Percentiles rank a stretch among this genome's conserved stretches.
These are phyloP conservation scores for Linnaemya tessellans DNA, from an alignment of 2,888 invertebrate genomes.

Conservation along the genomic window DNA sequence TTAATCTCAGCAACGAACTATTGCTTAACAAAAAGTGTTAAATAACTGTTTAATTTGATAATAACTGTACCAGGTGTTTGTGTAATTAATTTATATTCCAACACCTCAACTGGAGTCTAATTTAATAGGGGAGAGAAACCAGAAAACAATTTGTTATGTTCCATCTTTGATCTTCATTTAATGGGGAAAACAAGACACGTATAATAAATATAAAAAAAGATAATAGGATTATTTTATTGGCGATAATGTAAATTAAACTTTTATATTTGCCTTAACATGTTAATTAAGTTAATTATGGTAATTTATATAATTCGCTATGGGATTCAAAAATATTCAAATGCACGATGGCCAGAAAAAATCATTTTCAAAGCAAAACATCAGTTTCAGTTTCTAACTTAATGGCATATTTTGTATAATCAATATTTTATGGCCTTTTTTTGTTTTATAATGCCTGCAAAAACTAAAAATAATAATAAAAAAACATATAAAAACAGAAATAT, in stretches of 20 bases:
- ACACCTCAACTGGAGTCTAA: conserved; percentile 29
- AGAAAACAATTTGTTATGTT: conserved; percentile 42
- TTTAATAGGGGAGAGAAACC: not conserved
- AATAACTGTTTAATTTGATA: not conserved
- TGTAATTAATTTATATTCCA: conserved; percentile 44
- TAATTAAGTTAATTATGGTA: conserved; percentile 71
- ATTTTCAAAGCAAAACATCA: not conserved
- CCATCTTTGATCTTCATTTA: conserved; percentile 27
- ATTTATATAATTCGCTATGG: conserved; percentile 61
- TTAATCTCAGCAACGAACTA: not conserved
- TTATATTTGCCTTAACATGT: conserved; percentile 66
- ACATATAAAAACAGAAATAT: conserved; percentile 10
- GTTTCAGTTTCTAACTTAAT: conserved; percentile 13
- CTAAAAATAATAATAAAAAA: not conserved
- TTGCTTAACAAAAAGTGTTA: not conserved
- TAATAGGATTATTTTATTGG: conserved; percentile 57
- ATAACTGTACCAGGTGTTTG: not conserved
- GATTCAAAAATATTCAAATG: conserved; percentile 39
- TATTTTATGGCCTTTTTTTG: conserved; percentile 63
- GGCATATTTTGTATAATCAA: conserved; percentile 53
- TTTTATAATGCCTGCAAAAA: conserved; percentile 51
- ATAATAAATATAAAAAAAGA: conserved; percentile 6
- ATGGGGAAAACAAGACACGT: conserved; percentile 35
- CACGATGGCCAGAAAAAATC: conserved; percentile 1
- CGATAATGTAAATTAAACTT: conserved; percentile 48